A percentile compares a stretch with the other conserved stretches of the same genome.
Conservation (phyloP, 2,888 invertebrate genomes). For the Griposia aprilina region DNA sequence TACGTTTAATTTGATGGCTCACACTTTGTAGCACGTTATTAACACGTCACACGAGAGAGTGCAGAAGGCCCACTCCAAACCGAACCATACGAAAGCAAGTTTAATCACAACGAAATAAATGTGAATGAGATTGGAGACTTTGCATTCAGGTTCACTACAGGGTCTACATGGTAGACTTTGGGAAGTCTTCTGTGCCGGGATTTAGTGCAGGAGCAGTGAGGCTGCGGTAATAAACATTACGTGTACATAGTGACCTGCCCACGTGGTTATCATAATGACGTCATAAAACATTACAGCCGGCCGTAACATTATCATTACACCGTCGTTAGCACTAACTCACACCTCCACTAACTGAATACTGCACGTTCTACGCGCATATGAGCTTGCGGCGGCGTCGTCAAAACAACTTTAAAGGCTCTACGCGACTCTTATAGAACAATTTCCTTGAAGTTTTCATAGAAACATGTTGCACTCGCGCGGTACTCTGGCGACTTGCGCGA, state of each 20-base stretch:
- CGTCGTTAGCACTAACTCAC: conserved; percentile 16
- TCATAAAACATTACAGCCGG: background rate
- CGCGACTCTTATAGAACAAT: background rate
- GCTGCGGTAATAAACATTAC: background rate
- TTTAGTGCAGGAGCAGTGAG: background rate
- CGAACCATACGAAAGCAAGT: background rate
- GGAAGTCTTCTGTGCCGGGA: too few relatives aligned
- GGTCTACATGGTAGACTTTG: background rate
- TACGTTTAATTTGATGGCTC: conserved; percentile 41
- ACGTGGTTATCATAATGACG: conserved; percentile 5
- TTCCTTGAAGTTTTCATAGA: too few relatives aligned
- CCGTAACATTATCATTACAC: conserved; percentile 22
- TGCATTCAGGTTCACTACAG: background rate
- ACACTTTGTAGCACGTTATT: conserved; percentile 17
- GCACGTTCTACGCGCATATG: background rate
- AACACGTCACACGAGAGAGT: background rate
- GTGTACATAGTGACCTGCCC: background rate
- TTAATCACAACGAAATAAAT: background rate
- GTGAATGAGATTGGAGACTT: background rate
- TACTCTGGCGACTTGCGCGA: background rate
- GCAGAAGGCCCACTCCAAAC: conserved; percentile 19
- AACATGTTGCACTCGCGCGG: background rate
- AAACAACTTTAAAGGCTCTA: background rate
- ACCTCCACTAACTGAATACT: conserved; percentile 20
- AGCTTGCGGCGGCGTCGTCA: background rate